Evolutionary conservation across 2,888 invertebrate species (phyloP).

Genomic region (Sinodicranocentrus sp.): DNA sequence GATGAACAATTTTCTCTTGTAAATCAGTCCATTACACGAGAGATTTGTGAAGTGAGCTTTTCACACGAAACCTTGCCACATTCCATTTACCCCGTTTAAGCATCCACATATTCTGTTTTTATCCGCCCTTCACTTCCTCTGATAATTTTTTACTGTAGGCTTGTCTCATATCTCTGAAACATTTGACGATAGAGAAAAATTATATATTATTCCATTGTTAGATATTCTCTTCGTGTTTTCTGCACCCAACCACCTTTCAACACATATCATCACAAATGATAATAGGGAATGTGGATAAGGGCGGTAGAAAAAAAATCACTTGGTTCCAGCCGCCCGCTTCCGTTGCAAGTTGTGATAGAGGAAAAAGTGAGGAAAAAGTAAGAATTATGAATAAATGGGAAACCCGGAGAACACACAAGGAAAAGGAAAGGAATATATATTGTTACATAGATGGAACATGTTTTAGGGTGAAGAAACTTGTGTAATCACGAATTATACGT

Average conservation of each 20-base stretch:
- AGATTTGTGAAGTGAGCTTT: slow-evolving; percentile 33
- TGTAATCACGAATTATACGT: too few species aligned
- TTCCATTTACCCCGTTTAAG: neutral
- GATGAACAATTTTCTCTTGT: slow-evolving; percentile 61
- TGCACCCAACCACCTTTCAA: too few species aligned
- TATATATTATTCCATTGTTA: too few species aligned
- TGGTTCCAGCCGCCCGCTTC: slow-evolving; percentile 47
- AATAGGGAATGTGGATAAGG: slow-evolving; percentile 36
- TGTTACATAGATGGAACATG: too few species aligned
- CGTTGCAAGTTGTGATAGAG: slow-evolving; percentile 59
- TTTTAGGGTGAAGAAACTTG: too few species aligned
- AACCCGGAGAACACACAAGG: slow-evolving; percentile 23
- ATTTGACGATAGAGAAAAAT: too few species aligned
- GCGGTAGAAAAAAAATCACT: slow-evolving; percentile 55
- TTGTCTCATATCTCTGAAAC: neutral
- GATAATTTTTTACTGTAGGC: slow-evolving; percentile 10
- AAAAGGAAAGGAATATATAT: slow-evolving; percentile 23
- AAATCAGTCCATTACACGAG: slow-evolving; percentile 63
- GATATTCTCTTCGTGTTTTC: too few species aligned
- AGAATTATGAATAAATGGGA: slow-evolving; percentile 51
- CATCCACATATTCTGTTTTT: neutral
- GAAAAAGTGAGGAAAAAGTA: slow-evolving; percentile 56
- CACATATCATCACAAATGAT: slow-evolving; percentile 31
- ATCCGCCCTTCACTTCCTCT: slow-evolving; percentile 1
- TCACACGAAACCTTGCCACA: neutral